Evolutionary conservation across 1,140 invertebrate species (phyloP).

Genomic region (Scylla paramamosain): DNA sequence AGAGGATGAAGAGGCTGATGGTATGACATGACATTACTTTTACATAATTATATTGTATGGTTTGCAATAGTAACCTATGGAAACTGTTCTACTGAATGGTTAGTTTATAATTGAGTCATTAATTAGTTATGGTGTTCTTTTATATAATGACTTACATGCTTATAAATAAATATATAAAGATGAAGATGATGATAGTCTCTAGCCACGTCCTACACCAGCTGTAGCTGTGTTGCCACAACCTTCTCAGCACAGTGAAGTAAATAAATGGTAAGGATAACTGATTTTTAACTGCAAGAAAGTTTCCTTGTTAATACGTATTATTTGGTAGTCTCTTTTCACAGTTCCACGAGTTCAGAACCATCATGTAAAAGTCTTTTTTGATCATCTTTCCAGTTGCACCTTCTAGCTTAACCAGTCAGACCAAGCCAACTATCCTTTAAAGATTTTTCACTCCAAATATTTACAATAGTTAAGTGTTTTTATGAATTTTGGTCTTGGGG

Average conservation of each 20-base stretch:
- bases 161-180: not conserved
- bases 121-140: not conserved
- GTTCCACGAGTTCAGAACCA: no score
- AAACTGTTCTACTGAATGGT: not conserved
- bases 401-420: no score
- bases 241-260: conserved; percentile 19
- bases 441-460: no score
- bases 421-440: no score
- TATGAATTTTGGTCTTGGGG: no score
- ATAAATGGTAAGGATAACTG: conserved; percentile 28
- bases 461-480: no score
- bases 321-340: no score
- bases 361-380: no score
- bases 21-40: conserved; percentile 4
- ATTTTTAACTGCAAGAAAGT: not conserved
- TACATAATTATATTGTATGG: conserved; percentile 15
- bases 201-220: not conserved
- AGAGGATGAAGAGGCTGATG: conserved; percentile 21
- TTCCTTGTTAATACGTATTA: no score
- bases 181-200: not conserved
- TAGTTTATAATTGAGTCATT: not conserved
- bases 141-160: no score
- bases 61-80: not conserved
- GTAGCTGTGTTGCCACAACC: conserved; percentile 32
- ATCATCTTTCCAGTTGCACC: no score